These are phyloP conservation scores for Rousettus leschenaultii DNA, from an alignment of 2,113 vertebrate species.

Conservation along the genomic window DNA sequence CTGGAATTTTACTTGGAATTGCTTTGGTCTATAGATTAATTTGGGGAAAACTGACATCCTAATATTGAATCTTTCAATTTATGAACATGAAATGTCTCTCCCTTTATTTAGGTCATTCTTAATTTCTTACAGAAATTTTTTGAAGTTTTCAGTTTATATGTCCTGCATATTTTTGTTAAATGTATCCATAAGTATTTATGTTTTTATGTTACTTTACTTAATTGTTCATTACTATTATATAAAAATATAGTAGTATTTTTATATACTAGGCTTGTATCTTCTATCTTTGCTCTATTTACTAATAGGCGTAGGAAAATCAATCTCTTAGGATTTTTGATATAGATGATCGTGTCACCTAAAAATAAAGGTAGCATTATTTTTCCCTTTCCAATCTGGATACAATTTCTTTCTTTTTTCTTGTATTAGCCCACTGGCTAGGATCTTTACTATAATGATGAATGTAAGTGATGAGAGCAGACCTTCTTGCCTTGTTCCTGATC, in stretches of 20 bases:
- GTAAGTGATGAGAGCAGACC: not conserved
- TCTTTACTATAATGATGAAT: not conserved
- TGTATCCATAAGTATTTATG: not conserved
- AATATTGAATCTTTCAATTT: not conserved
- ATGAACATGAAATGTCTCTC: not conserved
- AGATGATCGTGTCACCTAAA: not conserved
- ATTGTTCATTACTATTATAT: not conserved
- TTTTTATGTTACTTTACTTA: not conserved
- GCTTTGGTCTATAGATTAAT: not conserved
- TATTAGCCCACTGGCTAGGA: not conserved
- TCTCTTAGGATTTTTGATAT: not conserved
- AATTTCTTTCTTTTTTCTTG: not conserved
- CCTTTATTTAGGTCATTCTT: not conserved
- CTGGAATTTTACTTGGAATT: not conserved
- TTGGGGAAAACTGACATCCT: not conserved
- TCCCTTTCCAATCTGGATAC: not conserved
- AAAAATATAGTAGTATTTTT: conserved; percentile 26
- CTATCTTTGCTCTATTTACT: not conserved
- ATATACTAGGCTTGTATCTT: not conserved
- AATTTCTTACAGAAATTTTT: conserved; percentile 24
- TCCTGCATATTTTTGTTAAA: conserved; percentile 15
- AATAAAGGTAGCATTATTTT: not conserved
- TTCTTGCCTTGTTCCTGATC: not conserved
- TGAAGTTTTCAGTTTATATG: not conserved
- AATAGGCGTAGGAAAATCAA: not conserved